These are phyloP conservation scores for Gari tellinella DNA, from an alignment of 2,888 invertebrate species.

Conservation along the genomic window DNA sequence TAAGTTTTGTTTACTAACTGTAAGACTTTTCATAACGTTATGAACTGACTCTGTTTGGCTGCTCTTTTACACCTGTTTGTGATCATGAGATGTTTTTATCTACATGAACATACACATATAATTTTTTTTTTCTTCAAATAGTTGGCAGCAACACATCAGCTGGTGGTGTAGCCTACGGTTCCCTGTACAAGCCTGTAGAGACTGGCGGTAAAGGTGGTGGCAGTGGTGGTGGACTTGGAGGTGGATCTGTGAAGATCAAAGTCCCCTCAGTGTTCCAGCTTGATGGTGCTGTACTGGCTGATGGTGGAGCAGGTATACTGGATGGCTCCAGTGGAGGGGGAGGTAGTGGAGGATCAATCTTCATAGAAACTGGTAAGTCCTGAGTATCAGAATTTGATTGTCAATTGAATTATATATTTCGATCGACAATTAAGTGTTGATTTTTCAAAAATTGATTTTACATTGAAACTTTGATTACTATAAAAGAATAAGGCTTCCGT, in stretches of 20 bases:
- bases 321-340: slow-evolving; percentile 64
- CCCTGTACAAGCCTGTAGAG: slow-evolving; percentile 64
- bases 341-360: slow-evolving; percentile 75
- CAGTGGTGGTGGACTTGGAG: slow-evolving; percentile 66
- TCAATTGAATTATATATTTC: too few relatives aligned
- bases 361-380: slow-evolving; percentile 67
- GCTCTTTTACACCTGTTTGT: background rate
- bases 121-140: background rate
- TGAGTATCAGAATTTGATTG: too few relatives aligned
- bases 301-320: slow-evolving; percentile 61
- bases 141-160: slow-evolving; percentile 20
- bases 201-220: slow-evolving; percentile 70
- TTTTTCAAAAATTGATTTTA: too few relatives aligned
- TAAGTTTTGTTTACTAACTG: too few relatives aligned
- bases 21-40: too few relatives aligned
- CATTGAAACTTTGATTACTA: too few relatives aligned
- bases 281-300: slow-evolving; percentile 69
- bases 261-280: slow-evolving; percentile 69
- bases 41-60: too few relatives aligned
- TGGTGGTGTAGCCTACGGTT: slow-evolving; percentile 69
- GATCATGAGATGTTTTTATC: background rate
- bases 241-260: slow-evolving; percentile 63
- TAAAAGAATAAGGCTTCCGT: too few relatives aligned
- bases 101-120: background rate
- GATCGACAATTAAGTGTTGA: too few relatives aligned